Conservation (phyloP, 2,113 vertebrate genomes). For the Solea solea region DNA sequence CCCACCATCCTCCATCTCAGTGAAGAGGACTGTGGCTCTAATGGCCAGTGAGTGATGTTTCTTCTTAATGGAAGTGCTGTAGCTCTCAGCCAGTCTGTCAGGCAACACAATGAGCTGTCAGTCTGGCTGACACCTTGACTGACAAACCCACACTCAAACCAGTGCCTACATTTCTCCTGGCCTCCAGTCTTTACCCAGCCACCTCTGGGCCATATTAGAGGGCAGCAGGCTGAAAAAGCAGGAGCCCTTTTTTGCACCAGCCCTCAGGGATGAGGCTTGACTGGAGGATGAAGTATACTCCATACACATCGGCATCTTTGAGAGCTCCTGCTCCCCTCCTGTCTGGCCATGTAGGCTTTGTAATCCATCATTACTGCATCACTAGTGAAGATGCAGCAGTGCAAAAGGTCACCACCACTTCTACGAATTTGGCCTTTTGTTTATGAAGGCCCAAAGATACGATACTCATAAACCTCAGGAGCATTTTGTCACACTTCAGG, state of each 20-base stretch:
- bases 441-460: constrained; percentile 34
- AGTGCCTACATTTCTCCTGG: background rate
- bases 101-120: constrained; percentile 59
- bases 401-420: constrained; percentile 44
- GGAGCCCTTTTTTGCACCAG: background rate
- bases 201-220: background rate
- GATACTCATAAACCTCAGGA: constrained; percentile 28
- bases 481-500: constrained; percentile 57
- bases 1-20: constrained; percentile 25
- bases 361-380: constrained; percentile 55
- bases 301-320: constrained; percentile 33
- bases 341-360: constrained; percentile 30
- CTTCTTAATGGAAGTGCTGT: constrained; percentile 63
- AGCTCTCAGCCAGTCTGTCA: constrained; percentile 64
- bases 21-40: constrained; percentile 27
- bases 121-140: constrained; percentile 60
- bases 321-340: constrained; percentile 30
- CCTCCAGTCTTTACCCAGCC: constrained; percentile 10
- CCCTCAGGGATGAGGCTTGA: constrained; percentile 14
- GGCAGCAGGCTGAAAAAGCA: constrained; percentile 25
- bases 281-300: background rate
- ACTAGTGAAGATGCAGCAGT: constrained; percentile 38
- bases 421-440: constrained; percentile 42
- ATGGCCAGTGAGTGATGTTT: constrained; percentile 59
- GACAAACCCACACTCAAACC: constrained; percentile 53